Evolutionary conservation across 2,888 invertebrate species (phyloP).

Genomic region (Drosophila mimetica): DNA sequence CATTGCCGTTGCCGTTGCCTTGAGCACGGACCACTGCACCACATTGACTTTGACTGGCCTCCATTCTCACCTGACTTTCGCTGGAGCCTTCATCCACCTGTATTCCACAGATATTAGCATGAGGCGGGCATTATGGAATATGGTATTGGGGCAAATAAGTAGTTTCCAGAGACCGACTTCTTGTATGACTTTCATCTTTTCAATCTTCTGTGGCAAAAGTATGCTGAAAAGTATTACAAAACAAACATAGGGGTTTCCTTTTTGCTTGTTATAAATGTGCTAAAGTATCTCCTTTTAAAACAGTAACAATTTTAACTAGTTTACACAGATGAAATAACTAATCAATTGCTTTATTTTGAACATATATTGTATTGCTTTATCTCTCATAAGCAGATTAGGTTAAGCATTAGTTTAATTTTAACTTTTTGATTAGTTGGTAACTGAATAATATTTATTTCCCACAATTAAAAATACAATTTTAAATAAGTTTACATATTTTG

Average conservation of each 20-base stretch:
- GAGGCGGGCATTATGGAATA: constrained; percentile 8
- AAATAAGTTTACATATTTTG: too few relatives aligned
- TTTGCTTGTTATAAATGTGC: background rate
- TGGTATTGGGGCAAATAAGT: background rate
- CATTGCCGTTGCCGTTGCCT: constrained; percentile 38
- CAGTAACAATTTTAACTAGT: background rate
- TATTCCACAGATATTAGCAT: constrained; percentile 22
- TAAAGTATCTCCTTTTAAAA: background rate
- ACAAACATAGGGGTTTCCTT: background rate
- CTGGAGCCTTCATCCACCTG: constrained; percentile 17
- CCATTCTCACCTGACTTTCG: constrained; percentile 34
- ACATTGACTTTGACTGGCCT: constrained; percentile 62
- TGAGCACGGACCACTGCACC: constrained; percentile 42
- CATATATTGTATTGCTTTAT: too few relatives aligned
- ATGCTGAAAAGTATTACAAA: background rate
- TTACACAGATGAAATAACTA: background rate
- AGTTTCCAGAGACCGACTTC: background rate
- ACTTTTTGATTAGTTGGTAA: too few relatives aligned
- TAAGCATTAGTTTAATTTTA: background rate
- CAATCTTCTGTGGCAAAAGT: background rate
- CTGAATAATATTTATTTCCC: background rate
- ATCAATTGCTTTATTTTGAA: background rate
- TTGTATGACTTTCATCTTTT: background rate
- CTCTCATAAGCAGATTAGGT: background rate
- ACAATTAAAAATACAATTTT: background rate